A percentile compares a stretch with the other conserved stretches of the same genome.
These are phyloP conservation scores for Phaethon lepturus DNA, from an alignment of 2,113 vertebrate genomes.

Conservation along the genomic window DNA sequence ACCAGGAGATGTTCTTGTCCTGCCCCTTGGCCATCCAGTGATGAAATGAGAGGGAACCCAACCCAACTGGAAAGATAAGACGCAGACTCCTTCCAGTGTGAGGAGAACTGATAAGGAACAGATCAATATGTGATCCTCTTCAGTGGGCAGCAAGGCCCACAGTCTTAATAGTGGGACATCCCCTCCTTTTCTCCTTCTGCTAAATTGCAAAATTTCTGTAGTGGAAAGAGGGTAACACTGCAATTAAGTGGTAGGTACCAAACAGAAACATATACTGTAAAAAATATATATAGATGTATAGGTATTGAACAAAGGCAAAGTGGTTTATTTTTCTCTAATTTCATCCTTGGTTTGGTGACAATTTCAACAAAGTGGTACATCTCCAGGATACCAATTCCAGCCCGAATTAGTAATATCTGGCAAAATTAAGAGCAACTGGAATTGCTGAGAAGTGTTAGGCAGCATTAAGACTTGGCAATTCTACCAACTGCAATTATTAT, in stretches of 20 bases:
- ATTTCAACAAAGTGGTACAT: not conserved
- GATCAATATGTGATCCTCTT: conserved; percentile 39
- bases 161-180: not conserved
- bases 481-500: not conserved
- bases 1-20: not conserved
- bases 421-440: not conserved
- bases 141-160: not conserved
- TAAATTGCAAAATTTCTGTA: conserved; percentile 42
- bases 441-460: not conserved
- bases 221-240: not conserved
- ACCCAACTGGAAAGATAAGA: conserved; percentile 49
- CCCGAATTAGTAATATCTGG: not conserved
- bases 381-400: not conserved
- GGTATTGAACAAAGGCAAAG: not conserved
- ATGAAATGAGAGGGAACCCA: conserved; percentile 18
- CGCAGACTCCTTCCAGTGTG: not conserved
- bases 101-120: conserved; percentile 50
- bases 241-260: not conserved
- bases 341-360: not conserved
- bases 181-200: not conserved
- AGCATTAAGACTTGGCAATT: not conserved
- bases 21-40: not conserved
- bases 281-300: too few species aligned
- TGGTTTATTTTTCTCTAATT: not conserved
- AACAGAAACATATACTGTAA: not conserved